phyloP scores from a whole-genome alignment of 2,113 vertebrate genomes.

The Salvelinus namaycush region DNA sequence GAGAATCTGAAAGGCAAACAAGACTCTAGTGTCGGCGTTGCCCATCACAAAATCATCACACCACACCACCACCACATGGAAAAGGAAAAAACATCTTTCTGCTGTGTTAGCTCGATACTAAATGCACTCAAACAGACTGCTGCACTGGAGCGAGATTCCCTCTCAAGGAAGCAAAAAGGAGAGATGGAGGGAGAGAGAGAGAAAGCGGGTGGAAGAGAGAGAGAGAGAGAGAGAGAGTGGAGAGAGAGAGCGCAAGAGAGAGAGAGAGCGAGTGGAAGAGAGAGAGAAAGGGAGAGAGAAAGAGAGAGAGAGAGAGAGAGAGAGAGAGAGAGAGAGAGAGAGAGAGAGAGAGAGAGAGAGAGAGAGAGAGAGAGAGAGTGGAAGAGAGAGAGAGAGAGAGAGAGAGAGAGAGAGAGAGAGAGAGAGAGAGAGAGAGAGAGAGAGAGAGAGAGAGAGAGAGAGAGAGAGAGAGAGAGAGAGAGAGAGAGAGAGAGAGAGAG shows the following conservation, averaged over 20 bases:
- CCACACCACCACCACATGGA: slow-evolving; percentile 78
- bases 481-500: slow-evolving; percentile 45
- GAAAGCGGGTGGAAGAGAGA: neutral
- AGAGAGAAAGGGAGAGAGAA: slow-evolving; percentile 8
- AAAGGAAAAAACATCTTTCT: slow-evolving; percentile 81
- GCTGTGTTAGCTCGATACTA: slow-evolving; percentile 93
- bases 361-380: slow-evolving; percentile 23
- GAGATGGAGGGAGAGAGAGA: slow-evolving; percentile 34
- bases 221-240: slow-evolving; percentile 35
- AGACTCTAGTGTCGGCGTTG: slow-evolving; percentile 85
- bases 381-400: slow-evolving; percentile 15
- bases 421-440: slow-evolving; percentile 32
- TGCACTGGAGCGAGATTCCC: slow-evolving; percentile 89
- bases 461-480: slow-evolving; percentile 24
- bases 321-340: slow-evolving; percentile 27
- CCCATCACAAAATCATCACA: slow-evolving; percentile 84
- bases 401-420: slow-evolving; percentile 38
- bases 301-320: slow-evolving; percentile 19
- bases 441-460: slow-evolving; percentile 30
- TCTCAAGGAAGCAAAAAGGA: slow-evolving; percentile 75
- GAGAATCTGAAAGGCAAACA: slow-evolving; percentile 89
- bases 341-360: slow-evolving; percentile 34
- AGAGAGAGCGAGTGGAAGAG: slow-evolving; percentile 38
- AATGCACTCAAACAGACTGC: slow-evolving; percentile 98
- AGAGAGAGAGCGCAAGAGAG: slow-evolving; percentile 25